Base-by-base conservation (phyloP, 2,888 invertebrate species). In the Tanypteryx hageni region DNA sequence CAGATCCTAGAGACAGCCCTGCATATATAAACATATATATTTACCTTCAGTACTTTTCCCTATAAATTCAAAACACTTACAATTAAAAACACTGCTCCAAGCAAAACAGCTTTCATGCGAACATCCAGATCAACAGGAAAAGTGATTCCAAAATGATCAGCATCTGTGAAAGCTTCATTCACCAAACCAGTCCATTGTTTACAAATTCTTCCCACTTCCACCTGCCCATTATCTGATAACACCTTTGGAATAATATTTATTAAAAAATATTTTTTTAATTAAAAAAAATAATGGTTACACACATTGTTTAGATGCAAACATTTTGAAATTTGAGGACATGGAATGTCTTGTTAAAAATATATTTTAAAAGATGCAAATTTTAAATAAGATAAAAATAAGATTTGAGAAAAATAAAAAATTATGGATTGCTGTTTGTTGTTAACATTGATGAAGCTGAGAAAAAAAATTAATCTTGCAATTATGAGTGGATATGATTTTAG, bases 1-100 rank as follows among this genome's bases (percentile, higher is more conserved):
- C n/a, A n/a, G n/a, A n/a, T n/a, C n/a, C n/a, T n/a, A n/a, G n/a
- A n/a, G n/a, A n/a, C n/a, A n/a, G n/a, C n/a, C n/a, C n/a, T n/a
- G n/a, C n/a, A n/a, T n/a, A n/a, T n/a, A n/a, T n/a, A n/a, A n/a
- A n/a, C n/a, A n/a, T n/a, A n/a, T n/a, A n/a, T n/a, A n/a, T n/a
- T n/a, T n/a, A n/a, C n/a, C n/a, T 44, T 44, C 44, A 3, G 1
- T 44, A 44, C 44, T 44, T 44, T 44, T 44, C 44, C 1, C 44
- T 44, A 5, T 44, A 44, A 44, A 44, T 44, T 44, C 44, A 44
- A 27, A 92, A 92, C 93, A 96, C 97, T 96, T 95, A 98, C 98
- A 94, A 98, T 97, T 92, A 98, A 95, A 95, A 98, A 97, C 94
- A 97, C 97, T 44, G 95, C 95, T 84, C 95, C 96, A n/a, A 96